These are phyloP conservation scores for Mustela erminea DNA, from an alignment of 2,797 vertebrate species.

Conservation along the genomic window DNA sequence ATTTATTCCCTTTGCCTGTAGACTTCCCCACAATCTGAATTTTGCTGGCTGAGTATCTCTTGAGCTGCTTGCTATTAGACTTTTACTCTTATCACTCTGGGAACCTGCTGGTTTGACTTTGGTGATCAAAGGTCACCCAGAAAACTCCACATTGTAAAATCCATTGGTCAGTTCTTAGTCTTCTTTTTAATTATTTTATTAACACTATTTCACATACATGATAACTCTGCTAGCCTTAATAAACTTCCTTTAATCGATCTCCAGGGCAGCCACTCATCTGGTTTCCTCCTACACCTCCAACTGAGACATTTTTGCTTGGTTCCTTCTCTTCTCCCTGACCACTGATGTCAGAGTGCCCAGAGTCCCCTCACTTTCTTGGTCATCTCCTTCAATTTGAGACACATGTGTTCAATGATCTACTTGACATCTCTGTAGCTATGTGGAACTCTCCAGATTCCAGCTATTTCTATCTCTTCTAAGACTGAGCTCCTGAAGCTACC, in stretches of 20 bases:
- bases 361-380: not conserved
- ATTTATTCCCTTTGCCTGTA: not conserved
- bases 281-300: not conserved
- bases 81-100: not conserved
- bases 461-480: not conserved
- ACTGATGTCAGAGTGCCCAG: not conserved
- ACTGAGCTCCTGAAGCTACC: not conserved
- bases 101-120: not conserved
- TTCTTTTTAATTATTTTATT: constrained; percentile 11
- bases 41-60: constrained; percentile 8
- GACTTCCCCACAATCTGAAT: not conserved
- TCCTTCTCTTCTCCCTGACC: not conserved
- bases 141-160: not conserved
- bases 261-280: not conserved
- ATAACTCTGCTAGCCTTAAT: not conserved
- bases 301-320: not conserved
- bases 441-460: not conserved
- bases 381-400: not conserved
- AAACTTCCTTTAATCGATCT: not conserved
- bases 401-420: not conserved
- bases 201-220: not conserved
- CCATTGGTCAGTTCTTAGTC: not conserved
- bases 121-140: constrained; percentile 26
- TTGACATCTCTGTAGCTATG: not conserved
- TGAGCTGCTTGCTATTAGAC: not conserved